Conservation (phyloP, 2,797 vertebrate species). For the Momotus momota region DNA sequence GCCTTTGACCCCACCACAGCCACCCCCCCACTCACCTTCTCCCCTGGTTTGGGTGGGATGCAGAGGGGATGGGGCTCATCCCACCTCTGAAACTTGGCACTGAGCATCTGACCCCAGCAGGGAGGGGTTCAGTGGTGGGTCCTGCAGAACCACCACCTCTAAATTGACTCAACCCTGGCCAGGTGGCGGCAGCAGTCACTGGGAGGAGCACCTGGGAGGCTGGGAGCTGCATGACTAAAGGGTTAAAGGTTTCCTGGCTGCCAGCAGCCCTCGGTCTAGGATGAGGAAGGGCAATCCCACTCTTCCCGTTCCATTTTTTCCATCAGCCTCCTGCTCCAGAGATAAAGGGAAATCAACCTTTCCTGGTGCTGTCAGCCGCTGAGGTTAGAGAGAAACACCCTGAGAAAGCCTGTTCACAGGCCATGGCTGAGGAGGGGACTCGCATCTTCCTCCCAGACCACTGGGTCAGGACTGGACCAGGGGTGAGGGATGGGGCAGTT, state of each 20-base stretch:
- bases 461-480: background rate
- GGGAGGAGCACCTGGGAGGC: background rate
- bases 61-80: background rate
- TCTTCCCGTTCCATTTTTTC: background rate
- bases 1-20: background rate
- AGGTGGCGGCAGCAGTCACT: rapidly evolving
- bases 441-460: background rate
- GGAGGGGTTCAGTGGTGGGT: background rate
- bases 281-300: background rate
- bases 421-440: background rate
- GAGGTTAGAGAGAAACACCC: background rate
- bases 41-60: background rate
- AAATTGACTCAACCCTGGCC: background rate
- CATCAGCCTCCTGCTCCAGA: background rate
- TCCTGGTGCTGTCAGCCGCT: background rate
- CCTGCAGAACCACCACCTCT: background rate
- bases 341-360: background rate
- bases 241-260: background rate
- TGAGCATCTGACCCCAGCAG: rapidly evolving
- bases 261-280: background rate
- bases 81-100: rapidly evolving
- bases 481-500: background rate
- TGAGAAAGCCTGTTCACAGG: background rate
- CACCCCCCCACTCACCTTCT: background rate
- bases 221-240: background rate